Percentiles rank a stretch among this genome's conserved stretches.
phyloP scores from a whole-genome alignment of 2,113 vertebrate genomes.

The Trochalopteron elliotii region DNA sequence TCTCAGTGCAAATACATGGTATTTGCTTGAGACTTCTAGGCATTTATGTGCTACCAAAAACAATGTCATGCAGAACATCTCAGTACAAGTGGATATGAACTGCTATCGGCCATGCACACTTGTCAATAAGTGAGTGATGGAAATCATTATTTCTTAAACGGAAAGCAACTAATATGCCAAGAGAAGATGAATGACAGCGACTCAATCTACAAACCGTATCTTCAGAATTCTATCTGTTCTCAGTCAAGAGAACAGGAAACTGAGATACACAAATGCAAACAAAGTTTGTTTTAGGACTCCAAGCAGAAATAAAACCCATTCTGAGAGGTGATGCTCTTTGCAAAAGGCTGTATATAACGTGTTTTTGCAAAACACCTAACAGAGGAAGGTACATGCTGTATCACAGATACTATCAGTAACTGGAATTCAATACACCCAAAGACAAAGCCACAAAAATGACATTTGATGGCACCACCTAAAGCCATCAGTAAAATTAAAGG shows the following conservation, averaged over 20 bases:
- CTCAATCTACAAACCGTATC: background rate
- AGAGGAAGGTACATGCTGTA: background rate
- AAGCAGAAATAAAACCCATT: background rate
- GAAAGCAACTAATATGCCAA: background rate
- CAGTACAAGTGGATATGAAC: background rate
- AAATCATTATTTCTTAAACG: background rate
- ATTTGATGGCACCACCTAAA: background rate
- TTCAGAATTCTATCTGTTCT: background rate
- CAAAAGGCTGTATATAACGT: background rate
- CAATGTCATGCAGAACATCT: background rate
- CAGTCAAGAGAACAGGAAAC: background rate
- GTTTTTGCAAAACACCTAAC: background rate
- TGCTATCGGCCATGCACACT: background rate
- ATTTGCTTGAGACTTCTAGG: background rate
- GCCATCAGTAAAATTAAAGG: background rate
- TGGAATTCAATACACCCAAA: background rate
- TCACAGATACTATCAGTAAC: background rate
- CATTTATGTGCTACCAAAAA: background rate
- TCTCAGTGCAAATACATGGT: background rate
- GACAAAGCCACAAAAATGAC: background rate
- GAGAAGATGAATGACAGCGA: background rate
- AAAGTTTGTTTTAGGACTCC: background rate
- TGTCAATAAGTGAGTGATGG: background rate
- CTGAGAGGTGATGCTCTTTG: background rate
- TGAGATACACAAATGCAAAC: background rate